These are phyloP conservation scores for Cheirogaleus major DNA, from an alignment of 2,797 vertebrate genomes.

Conservation along the genomic window DNA sequence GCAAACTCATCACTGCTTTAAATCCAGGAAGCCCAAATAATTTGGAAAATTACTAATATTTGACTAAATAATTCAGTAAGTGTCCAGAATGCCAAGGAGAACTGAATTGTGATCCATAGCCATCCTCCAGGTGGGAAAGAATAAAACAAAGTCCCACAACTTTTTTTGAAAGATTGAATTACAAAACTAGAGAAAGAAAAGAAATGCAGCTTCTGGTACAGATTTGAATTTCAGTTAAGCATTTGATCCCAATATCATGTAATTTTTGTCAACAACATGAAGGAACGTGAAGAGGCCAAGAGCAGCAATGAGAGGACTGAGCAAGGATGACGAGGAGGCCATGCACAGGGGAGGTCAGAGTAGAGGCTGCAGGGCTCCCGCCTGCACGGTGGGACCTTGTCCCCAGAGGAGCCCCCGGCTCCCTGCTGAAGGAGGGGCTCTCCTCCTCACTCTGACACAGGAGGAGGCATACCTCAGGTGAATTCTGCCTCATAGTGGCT, in stretches of 20 bases:
- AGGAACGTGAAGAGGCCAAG: not conserved
- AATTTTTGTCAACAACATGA: not conserved
- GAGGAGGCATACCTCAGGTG: too few species aligned
- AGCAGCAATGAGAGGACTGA: not conserved
- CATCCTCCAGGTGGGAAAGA: not conserved
- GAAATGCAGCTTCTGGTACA: not conserved
- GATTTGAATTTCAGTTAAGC: slow-evolving; percentile 14
- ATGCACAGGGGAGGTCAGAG: not conserved
- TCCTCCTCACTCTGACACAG: not conserved
- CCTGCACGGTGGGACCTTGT: too few species aligned
- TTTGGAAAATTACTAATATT: slow-evolving; percentile 27
- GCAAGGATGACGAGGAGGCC: not conserved
- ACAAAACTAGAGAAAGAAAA: slow-evolving; percentile 29
- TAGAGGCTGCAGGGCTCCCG: not conserved
- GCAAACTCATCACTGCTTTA: not conserved
- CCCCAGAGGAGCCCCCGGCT: not conserved
- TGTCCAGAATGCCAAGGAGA: not conserved
- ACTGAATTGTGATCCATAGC: not conserved
- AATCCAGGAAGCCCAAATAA: not conserved
- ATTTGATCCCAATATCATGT: not conserved
- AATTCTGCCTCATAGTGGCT: not conserved
- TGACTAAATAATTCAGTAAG: slow-evolving; percentile 4
- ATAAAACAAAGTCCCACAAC: not conserved
- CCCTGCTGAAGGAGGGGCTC: not conserved
- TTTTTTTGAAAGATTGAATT: not conserved